Evolutionary conservation across 2,113 vertebrate species (phyloP), one percentile per base, ranked within the genome.

Genomic region (Stegastes partitus): DNA sequence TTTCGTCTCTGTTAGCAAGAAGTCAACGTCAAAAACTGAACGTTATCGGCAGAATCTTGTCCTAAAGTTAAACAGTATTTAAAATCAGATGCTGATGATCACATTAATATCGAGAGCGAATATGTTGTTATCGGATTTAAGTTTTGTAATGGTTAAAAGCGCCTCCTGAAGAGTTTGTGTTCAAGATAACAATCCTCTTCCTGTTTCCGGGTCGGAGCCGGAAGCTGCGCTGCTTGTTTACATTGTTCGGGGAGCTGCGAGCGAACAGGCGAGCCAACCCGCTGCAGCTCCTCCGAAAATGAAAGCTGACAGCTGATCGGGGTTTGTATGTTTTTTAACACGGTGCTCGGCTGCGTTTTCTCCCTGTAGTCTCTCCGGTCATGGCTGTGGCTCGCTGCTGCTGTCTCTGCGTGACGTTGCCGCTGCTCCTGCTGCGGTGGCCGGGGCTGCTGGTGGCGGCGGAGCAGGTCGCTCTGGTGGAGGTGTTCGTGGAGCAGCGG

Each of bases 391-490:
- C 63, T 11, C 68, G 65, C 54, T 58, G 66, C 47, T 53, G 45
- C 73, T 51, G 73, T 62, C 26, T 86, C 7, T 77, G 71, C 25
- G 23, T 85, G 0, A 55, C 78, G 16, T 7, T 88, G 0, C 79
- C 91, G 56, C 79, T 87, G 21, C 63, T 91, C 66, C 76, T 84
- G 73, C 75, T 92, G 66, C 78, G 85, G 85, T 84, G 79, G 67
- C 62, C 81, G 11, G 75, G 75, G 56, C 82, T 89, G 65, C 64
- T 74, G 42, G 87, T 76, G 25, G 79, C 83, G 39, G 87, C 90
- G 11, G 88, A 94, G 57, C 87, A 91, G 83, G 85, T 94, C 26
- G 95, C 94, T 5, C 74, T 90, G 81, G 90, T 95, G 76, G 94
- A 95, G 88, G 91, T 95, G n/a, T 87, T 89, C 25, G 65, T 93